phyloP scores from a whole-genome alignment of 2,888 invertebrate genomes.

The Molorchus minor region DNA sequence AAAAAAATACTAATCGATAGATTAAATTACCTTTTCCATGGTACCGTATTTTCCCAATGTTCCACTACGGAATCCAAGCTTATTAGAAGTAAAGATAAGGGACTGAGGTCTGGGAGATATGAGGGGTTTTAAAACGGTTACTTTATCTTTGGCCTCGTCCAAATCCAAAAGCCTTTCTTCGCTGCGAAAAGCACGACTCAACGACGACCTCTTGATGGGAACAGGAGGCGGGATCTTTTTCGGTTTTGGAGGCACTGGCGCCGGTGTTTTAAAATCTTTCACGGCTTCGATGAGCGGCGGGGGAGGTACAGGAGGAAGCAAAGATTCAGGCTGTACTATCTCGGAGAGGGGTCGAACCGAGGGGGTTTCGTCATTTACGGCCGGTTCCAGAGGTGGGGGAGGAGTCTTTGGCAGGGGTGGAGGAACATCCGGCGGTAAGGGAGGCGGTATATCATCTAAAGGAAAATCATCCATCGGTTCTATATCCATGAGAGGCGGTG shows the following conservation, averaged over 20 bases:
- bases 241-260: conserved; percentile 23
- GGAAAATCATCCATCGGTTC: conserved; percentile 10
- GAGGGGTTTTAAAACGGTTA: conserved; percentile 27
- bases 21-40: conserved; percentile 42
- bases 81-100: conserved; percentile 45
- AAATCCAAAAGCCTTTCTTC: conserved; percentile 45
- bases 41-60: conserved; percentile 38
- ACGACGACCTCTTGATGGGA: conserved; percentile 39
- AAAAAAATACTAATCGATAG: too few species aligned
- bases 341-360: too few species aligned
- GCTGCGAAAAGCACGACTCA: conserved; percentile 40
- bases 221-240: conserved; percentile 45
- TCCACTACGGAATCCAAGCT: conserved; percentile 41
- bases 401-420: conserved; percentile 29
- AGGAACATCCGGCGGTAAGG: conserved; percentile 24
- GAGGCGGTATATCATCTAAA: conserved; percentile 17
- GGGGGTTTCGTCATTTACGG: too few species aligned
- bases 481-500: conserved; percentile 44
- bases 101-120: conserved; percentile 42
- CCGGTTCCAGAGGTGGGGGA: conserved; percentile 45
- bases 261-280: background rate
- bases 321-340: too few species aligned
- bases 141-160: conserved; percentile 10
- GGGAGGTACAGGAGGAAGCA: conserved; percentile 35
- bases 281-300: background rate